A percentile compares a stretch with the other conserved stretches of the same genome.
phyloP scores from a whole-genome alignment of 1,140 invertebrate species.

The Steinernema khuongi region DNA sequence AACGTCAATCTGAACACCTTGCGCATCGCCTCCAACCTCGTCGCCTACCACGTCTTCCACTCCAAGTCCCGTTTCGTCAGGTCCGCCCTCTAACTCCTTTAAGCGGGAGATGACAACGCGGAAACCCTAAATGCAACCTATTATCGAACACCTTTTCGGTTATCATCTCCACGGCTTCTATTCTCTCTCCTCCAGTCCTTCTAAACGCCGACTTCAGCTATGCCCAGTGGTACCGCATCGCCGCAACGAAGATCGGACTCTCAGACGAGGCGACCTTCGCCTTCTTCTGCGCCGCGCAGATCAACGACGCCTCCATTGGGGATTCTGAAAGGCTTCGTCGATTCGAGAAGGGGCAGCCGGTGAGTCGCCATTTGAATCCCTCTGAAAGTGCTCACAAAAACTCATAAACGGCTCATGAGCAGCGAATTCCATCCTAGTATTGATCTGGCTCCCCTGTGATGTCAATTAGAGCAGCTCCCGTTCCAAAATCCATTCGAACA shows the following conservation, averaged over 20 bases:
- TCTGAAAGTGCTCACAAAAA: background rate
- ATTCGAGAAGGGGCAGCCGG: background rate
- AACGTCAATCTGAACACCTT: background rate
- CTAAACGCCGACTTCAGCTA: background rate
- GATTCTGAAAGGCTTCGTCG: background rate
- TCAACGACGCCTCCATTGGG: background rate
- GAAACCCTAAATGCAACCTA: no score
- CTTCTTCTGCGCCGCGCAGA: background rate
- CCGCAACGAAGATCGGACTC: background rate
- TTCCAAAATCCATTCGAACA: no score
- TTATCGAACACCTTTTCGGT: no score
- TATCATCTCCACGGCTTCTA: no score
- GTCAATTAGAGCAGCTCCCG: no score
- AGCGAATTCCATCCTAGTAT: no score
- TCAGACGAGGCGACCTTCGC: background rate
- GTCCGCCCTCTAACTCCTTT: background rate
- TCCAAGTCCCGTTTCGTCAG: background rate
- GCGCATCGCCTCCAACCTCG: background rate
- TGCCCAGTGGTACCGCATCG: background rate
- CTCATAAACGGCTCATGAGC: background rate
- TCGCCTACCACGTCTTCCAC: background rate
- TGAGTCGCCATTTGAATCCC: background rate
- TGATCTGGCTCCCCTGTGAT: no score
- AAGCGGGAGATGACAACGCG: no score
- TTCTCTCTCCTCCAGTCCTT: no score